Evolutionary conservation across 2,888 invertebrate species (phyloP).

Genomic region (Athrips mouffetella): DNA sequence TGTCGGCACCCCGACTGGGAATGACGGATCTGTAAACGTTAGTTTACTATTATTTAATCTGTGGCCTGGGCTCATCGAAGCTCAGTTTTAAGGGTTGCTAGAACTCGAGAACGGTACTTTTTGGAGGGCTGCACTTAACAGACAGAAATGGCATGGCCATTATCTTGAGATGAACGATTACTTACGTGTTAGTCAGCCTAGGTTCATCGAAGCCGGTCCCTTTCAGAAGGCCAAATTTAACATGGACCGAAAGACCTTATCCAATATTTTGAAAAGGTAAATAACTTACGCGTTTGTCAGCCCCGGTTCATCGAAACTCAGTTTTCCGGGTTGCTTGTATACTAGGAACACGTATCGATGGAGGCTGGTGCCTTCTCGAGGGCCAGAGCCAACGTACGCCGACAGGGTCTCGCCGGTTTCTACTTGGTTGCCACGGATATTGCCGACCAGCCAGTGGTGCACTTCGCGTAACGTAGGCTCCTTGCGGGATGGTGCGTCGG

Average conservation of each 20-base stretch:
- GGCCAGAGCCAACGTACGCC: conserved; percentile 90
- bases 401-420: conserved; percentile 84
- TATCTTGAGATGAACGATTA: not conserved
- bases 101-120: too few relatives aligned
- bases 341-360: conserved; percentile 89
- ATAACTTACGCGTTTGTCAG: conserved; percentile 68
- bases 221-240: not conserved
- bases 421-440: conserved; percentile 86
- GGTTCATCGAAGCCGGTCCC: too few relatives aligned
- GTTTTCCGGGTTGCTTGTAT: conserved; percentile 83
- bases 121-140: too few relatives aligned
- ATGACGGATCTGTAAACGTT: too few relatives aligned
- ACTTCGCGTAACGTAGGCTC: conserved; percentile 90
- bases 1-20: too few relatives aligned
- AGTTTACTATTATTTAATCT: too few relatives aligned
- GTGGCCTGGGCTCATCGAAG: too few relatives aligned
- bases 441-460: conserved; percentile 93
- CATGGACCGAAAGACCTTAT: not conserved
- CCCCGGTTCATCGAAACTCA: conserved; percentile 75
- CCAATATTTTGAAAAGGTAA: not conserved
- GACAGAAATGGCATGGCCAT: too few relatives aligned
- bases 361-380: conserved; percentile 85
- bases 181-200: not conserved
- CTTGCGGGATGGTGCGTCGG: conserved; percentile 92
- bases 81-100: conserved; percentile 81